phyloP scores from a whole-genome alignment of 2,888 invertebrate species.

The Xylota sylvarum region DNA sequence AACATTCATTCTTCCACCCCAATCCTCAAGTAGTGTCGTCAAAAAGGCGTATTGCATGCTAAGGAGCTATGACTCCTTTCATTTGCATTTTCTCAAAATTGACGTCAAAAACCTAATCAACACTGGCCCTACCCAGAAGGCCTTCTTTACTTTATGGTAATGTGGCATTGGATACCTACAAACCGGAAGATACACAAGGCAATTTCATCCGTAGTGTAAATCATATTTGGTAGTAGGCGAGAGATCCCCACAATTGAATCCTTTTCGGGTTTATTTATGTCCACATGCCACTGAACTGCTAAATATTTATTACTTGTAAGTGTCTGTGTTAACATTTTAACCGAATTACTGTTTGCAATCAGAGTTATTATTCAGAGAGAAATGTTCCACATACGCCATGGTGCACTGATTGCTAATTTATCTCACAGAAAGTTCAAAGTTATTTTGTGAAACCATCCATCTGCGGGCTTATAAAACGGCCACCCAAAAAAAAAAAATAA shows the following conservation, averaged over 20 bases:
- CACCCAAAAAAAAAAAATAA: constrained; percentile 16
- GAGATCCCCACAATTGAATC: constrained; percentile 41
- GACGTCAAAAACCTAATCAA: constrained; percentile 19
- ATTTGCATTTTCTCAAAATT: constrained; percentile 33
- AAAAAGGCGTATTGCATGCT: background rate
- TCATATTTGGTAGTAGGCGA: constrained; percentile 4
- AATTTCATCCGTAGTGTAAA: background rate
- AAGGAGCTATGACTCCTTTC: constrained; percentile 23
- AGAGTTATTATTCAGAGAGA: background rate
- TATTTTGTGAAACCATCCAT: constrained; percentile 50
- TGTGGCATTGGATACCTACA: constrained; percentile 17
- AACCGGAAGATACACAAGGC: background rate
- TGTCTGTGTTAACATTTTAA: background rate
- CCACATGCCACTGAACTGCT: background rate
- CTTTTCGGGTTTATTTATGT: constrained; percentile 12
- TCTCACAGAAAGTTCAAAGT: constrained; percentile 55
- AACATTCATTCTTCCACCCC: background rate
- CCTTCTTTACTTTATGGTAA: constrained; percentile 19
- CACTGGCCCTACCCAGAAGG: background rate
- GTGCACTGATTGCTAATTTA: constrained; percentile 48
- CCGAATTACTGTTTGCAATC: background rate
- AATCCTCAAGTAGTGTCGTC: background rate
- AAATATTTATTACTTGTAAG: constrained; percentile 38
- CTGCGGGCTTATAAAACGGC: constrained; percentile 30
- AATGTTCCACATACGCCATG: constrained; percentile 22